phyloP scores from a whole-genome alignment of 1,140 invertebrate species.

The Ostrea denselamellosa region DNA sequence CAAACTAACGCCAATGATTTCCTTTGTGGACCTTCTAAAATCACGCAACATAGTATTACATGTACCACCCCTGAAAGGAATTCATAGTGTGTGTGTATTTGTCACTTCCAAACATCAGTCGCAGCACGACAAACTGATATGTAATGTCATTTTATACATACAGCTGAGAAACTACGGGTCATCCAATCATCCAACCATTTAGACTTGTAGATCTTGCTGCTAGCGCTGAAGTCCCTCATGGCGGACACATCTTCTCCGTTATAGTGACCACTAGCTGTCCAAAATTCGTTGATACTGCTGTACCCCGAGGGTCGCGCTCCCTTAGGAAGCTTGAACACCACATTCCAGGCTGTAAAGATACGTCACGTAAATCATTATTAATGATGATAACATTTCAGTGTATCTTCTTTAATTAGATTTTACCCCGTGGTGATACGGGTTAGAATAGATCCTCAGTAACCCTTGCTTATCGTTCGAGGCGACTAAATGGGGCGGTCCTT shows the following conservation, averaged over 20 bases:
- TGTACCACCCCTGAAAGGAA: no score
- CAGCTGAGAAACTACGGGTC: constrained; percentile 45
- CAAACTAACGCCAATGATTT: no score
- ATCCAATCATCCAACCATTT: constrained; percentile 46
- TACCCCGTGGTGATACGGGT: no score
- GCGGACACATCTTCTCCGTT: constrained; percentile 42
- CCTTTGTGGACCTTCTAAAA: no score
- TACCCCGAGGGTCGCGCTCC: constrained; percentile 43
- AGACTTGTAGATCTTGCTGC: constrained; percentile 47
- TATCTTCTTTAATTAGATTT: no score
- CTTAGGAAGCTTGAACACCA: constrained; percentile 47
- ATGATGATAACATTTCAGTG: not conserved
- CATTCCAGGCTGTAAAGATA: constrained; percentile 47
- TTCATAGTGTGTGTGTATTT: no score
- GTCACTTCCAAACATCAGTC: no score
- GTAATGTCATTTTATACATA: not conserved
- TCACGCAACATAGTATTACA: no score
- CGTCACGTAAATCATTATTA: not conserved
- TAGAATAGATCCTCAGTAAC: no score
- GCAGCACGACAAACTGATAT: no score
- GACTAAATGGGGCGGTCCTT: no score
- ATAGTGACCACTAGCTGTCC: constrained; percentile 21
- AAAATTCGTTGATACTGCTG: constrained; percentile 44
- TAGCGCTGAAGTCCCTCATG: constrained; percentile 41
- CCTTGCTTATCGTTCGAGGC: no score